Evolutionary conservation across 2,888 invertebrate genomes (phyloP), one percentile per base, ranked within the genome.

Genomic region (Platycheirus rosarum): DNA sequence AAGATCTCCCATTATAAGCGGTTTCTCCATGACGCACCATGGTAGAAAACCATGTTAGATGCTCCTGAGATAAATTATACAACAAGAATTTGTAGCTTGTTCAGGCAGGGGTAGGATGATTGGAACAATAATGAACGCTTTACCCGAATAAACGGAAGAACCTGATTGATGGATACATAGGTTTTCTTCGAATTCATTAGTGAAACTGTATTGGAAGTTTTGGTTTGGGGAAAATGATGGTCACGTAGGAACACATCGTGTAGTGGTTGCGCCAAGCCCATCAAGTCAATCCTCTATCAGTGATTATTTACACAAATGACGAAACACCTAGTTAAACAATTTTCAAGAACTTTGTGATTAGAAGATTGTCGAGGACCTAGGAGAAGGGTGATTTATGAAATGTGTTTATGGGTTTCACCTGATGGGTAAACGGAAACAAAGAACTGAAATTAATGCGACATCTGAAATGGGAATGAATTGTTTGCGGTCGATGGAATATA

Each of bases 81-180:
- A 44, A 4, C 42, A 16, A 42, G 32, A 9, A 44, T 26, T 46
- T 46, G 20, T 20, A 14, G 26, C 16, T 23, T 7, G 13, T 2
- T 3, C 1, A 29, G 2, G 13, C 2, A 35, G 18, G 35, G 53
- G 4, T 7, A 23, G 11, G 51, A 32, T 32, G 14, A 16, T 18
- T 51, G 16, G n/a, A 51, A 32, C 32, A n/a, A 23, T 37, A 16
- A 29, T 37, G 29, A 66, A 42, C 37, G 48, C 9, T 55, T 49
- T n/a, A 11, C 26, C 42, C 44, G 14, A 60, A 60, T 42, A 40
- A 20, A 42, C 53, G 42, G 20, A 66, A 55, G 32, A 32, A 16
- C 32, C n/a, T 68, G 68, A 68, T 68, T 68, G 68, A 68, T 68
- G 44, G 53, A 44, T 55, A 46, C 68, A 68, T 68, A 53, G 32